Percentiles rank a stretch among this genome's conserved stretches.
Evolutionary conservation across 2,113 vertebrate genomes (phyloP).

Genomic region (Leptocoma aspasia): DNA sequence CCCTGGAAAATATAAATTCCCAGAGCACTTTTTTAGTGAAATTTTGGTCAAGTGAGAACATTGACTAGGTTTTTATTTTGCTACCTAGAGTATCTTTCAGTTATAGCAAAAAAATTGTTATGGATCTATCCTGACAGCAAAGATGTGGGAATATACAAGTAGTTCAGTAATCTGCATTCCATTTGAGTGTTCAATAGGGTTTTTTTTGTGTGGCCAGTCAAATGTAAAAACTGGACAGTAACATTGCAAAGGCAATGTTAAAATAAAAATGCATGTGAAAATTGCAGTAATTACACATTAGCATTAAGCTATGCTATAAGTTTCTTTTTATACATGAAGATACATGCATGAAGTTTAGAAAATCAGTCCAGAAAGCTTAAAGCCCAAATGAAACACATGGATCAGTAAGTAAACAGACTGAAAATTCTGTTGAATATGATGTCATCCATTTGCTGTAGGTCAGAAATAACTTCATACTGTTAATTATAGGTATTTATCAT

Average conservation of each 20-base stretch:
- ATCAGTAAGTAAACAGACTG: slow-evolving; percentile 27
- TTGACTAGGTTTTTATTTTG: background rate
- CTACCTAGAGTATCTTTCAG: background rate
- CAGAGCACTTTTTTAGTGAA: background rate
- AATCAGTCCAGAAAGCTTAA: slow-evolving; percentile 1
- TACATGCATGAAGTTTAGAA: background rate
- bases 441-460: slow-evolving; percentile 63
- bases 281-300: slow-evolving; percentile 1
- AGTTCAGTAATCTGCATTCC: background rate
- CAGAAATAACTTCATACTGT: slow-evolving; percentile 56
- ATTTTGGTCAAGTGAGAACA: background rate
- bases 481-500: slow-evolving; percentile 69
- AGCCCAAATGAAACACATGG: background rate
- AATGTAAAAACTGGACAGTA: background rate
- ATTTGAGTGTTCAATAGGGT: background rate
- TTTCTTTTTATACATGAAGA: slow-evolving; percentile 2
- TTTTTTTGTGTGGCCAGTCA: background rate
- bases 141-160: background rate
- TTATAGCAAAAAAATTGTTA: background rate
- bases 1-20: background rate
- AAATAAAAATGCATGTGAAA: background rate
- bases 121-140: background rate
- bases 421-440: slow-evolving; percentile 62
- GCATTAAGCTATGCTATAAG: background rate
- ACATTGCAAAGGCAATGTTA: background rate